These are phyloP conservation scores for Halocynthia aurantium DNA, from an alignment of 23 tunicate genomes.

Conservation along the genomic window DNA sequence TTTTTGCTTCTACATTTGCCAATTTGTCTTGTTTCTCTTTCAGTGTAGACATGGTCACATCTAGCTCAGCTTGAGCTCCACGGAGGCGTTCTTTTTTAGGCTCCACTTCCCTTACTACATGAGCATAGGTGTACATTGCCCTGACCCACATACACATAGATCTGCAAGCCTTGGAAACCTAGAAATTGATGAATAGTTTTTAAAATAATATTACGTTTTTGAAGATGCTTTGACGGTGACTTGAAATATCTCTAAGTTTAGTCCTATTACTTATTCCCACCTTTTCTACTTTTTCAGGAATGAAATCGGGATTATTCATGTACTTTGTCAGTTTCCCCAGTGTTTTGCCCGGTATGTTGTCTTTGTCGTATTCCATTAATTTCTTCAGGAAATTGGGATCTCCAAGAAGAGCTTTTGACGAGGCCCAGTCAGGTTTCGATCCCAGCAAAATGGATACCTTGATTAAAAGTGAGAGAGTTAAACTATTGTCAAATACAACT, in stretches of 20 bases:
- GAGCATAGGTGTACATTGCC: conserved; percentile 96
- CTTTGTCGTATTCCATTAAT: conserved; percentile 87
- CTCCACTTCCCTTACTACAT: conserved; percentile 92
- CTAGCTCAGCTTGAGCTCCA: conserved; percentile 90
- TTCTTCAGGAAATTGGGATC: conserved; percentile 86
- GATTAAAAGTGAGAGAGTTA: background rate
- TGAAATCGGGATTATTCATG: conserved; percentile 82
- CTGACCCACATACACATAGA: conserved; percentile 99
- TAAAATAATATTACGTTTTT: background rate
- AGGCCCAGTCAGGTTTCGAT: conserved; percentile 89
- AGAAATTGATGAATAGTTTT: background rate
- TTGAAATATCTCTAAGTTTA: background rate
- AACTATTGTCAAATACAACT: background rate
- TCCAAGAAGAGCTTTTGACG: conserved; percentile 76
- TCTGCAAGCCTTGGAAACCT: conserved; percentile 97
- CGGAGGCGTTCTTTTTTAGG: conserved; percentile 84
- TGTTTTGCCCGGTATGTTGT: conserved; percentile 69
- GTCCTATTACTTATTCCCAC: conserved; percentile 4
- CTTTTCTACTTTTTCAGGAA: conserved; percentile 95
- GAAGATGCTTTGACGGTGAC: background rate
- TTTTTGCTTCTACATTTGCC: conserved; percentile 63
- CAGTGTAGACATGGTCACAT: conserved; percentile 85
- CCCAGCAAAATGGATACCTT: conserved; percentile 74
- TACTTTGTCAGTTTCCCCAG: conserved; percentile 79
- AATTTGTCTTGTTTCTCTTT: conserved; percentile 90